phyloP scores from a whole-genome alignment of 2,797 vertebrate species.

The Cuculus canorus region DNA sequence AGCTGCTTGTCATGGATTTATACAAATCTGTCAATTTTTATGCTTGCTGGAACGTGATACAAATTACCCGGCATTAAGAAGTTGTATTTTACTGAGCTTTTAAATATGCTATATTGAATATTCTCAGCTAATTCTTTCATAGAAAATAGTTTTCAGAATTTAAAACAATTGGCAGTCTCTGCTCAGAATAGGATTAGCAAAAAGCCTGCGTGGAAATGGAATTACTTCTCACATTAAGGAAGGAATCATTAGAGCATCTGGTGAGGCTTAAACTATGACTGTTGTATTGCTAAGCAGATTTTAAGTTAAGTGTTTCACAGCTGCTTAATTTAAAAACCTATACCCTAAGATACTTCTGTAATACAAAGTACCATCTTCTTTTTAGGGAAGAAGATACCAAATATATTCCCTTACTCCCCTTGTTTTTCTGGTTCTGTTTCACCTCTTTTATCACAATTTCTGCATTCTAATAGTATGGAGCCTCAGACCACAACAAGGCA shows the following conservation, averaged over 20 bases:
- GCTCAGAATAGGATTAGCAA: slow-evolving; percentile 38
- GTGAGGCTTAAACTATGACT: slow-evolving; percentile 26
- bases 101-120: background rate
- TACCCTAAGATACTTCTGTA: background rate
- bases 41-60: background rate
- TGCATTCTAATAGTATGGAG: background rate
- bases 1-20: slow-evolving; percentile 17
- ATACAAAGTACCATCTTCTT: background rate
- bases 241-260: slow-evolving; percentile 58
- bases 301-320: slow-evolving; percentile 15
- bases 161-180: slow-evolving; percentile 43
- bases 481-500: background rate
- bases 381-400: background rate
- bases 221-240: slow-evolving; percentile 59
- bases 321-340: slow-evolving; percentile 16
- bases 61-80: background rate
- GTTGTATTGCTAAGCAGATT: slow-evolving; percentile 41
- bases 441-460: background rate
- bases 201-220: slow-evolving; percentile 43
- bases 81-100: background rate
- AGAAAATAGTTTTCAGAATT: background rate
- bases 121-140: background rate
- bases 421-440: background rate
- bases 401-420: background rate
- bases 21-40: background rate